Conservation (phyloP, 2,113 vertebrate genomes). For the Ornithorhynchus anatinus region DNA sequence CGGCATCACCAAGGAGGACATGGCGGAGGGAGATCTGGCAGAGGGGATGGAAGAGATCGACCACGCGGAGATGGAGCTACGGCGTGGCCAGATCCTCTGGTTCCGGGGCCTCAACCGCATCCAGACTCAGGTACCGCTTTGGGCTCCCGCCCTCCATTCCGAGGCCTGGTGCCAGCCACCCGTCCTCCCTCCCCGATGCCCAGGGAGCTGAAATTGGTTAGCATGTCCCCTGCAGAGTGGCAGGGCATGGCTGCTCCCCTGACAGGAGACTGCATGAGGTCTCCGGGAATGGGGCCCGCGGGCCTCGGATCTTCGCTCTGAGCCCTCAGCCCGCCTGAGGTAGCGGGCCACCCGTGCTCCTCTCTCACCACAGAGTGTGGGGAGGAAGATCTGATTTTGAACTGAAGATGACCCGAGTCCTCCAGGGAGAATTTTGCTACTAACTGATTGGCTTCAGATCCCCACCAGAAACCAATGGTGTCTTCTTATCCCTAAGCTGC, state of each 20-base stretch:
- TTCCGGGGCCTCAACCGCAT: conserved; percentile 97
- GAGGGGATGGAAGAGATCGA: conserved; percentile 93
- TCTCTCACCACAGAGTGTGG: too few species aligned
- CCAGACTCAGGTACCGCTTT: conserved; percentile 91
- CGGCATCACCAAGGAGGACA: conserved; percentile 88
- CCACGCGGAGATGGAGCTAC: conserved; percentile 94
- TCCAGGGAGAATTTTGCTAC: background rate
- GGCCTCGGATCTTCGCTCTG: too few species aligned
- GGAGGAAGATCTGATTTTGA: too few species aligned
- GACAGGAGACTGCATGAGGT: too few species aligned
- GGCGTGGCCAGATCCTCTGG: conserved; percentile 97
- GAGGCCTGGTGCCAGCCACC: too few species aligned
- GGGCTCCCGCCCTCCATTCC: background rate
- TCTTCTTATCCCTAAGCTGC: background rate
- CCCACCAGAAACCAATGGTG: background rate
- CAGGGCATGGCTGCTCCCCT: too few species aligned
- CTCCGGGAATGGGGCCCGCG: too few species aligned
- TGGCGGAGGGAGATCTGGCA: conserved; percentile 80
- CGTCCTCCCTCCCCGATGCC: background rate
- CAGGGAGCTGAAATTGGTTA: background rate
- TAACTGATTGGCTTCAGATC: background rate
- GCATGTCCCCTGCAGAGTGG: too few species aligned
- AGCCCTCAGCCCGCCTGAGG: too few species aligned
- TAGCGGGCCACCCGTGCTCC: too few species aligned
- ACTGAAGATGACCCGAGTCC: too few species aligned